Evolutionary conservation across 2,888 invertebrate genomes (phyloP).

Genomic region (Drosophila neoperkinsi): DNA sequence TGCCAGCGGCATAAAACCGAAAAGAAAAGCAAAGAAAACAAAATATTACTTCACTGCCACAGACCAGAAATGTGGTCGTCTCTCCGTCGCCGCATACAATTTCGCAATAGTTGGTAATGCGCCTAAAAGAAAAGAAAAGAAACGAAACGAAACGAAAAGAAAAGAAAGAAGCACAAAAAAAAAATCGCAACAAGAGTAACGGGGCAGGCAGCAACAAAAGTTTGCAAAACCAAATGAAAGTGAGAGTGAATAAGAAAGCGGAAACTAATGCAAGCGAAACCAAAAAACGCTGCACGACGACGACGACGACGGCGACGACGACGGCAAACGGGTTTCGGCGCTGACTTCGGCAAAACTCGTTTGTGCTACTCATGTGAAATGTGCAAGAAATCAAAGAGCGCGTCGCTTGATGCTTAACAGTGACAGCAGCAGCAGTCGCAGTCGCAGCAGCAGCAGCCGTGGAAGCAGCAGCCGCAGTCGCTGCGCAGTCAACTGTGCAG

Average conservation of each 20-base stretch:
- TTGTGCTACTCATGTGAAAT: slow-evolving; percentile 47
- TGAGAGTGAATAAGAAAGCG: slow-evolving; percentile 85
- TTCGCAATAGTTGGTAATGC: slow-evolving; percentile 82
- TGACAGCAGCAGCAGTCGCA: slow-evolving; percentile 14
- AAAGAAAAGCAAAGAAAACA: slow-evolving; percentile 63
- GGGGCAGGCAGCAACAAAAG: slow-evolving; percentile 18
- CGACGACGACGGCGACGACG: slow-evolving; percentile 30
- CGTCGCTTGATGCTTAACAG: slow-evolving; percentile 27
- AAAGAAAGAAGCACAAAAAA: slow-evolving; percentile 9
- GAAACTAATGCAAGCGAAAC: slow-evolving; percentile 81
- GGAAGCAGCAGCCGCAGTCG: slow-evolving; percentile 8
- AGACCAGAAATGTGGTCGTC: slow-evolving; percentile 76
- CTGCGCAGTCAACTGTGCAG: slow-evolving; percentile 50
- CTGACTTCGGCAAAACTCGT: slow-evolving; percentile 58
- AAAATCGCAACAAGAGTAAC: slow-evolving; percentile 24
- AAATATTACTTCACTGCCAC: slow-evolving; percentile 82
- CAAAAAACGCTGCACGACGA: slow-evolving; percentile 50
- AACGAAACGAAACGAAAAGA: slow-evolving; percentile 5
- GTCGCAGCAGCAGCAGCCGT: not conserved
- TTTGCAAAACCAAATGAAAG: slow-evolving; percentile 79
- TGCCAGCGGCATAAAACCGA: slow-evolving; percentile 47
- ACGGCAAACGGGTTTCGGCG: slow-evolving; percentile 30
- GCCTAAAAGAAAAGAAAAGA: slow-evolving; percentile 53
- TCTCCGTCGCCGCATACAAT: slow-evolving; percentile 59
- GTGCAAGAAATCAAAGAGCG: slow-evolving; percentile 73